Evolutionary conservation across 2,113 vertebrate species (phyloP).

Genomic region (Alethe diademata): DNA sequence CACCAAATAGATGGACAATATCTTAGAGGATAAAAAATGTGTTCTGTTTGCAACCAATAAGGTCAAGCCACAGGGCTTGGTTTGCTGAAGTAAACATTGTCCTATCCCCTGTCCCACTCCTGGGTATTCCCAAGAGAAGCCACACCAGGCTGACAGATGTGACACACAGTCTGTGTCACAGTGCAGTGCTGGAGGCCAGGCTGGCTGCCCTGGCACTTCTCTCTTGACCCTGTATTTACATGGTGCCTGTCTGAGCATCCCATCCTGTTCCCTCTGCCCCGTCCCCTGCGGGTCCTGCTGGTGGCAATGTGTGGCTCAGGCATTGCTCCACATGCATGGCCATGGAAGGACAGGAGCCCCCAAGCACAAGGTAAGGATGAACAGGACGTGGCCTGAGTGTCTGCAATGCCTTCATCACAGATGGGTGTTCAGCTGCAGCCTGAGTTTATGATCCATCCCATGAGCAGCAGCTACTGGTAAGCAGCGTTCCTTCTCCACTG

Average conservation of each 20-base stretch:
- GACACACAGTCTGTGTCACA: neutral
- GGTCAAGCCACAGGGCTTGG: neutral
- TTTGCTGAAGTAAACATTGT: neutral
- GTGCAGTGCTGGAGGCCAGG: neutral
- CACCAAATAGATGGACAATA: neutral
- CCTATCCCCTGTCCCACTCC: no score
- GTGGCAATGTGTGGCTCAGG: neutral
- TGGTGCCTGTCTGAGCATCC: neutral
- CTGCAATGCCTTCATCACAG: neutral
- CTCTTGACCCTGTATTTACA: neutral
- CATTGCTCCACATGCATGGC: neutral
- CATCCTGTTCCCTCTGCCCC: accelerated
- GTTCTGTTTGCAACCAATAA: neutral
- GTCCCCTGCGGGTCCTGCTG: accelerated
- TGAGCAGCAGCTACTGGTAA: accelerated
- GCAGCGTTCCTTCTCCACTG: accelerated
- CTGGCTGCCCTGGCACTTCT: neutral
- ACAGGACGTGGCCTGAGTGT: neutral
- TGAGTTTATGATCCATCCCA: neutral
- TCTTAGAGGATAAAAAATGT: neutral
- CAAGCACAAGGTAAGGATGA: neutral
- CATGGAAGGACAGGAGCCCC: neutral
- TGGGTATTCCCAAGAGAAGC: neutral
- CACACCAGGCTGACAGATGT: neutral
- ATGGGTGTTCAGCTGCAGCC: neutral